Evolutionary conservation across 2,797 vertebrate genomes (phyloP), one percentile per base, ranked within the genome.

Genomic region (Lagodon rhomboides): DNA sequence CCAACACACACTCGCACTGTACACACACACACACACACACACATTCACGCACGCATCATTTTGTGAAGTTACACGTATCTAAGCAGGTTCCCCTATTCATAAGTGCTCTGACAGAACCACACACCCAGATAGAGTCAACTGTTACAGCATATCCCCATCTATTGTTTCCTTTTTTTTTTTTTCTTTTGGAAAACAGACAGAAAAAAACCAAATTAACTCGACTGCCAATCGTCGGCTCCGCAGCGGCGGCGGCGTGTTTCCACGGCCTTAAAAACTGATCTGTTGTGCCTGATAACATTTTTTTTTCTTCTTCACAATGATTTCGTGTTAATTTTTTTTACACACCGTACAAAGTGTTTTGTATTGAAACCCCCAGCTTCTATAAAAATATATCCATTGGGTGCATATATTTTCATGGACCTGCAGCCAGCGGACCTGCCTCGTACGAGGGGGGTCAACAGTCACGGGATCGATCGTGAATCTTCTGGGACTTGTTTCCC

Each of bases 21-120:
- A 91, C 79, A 85, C 88, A 90, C 76, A 79, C 90, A 85, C 89
- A 90, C 76, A 79, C 90, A 82, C 80, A 77, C 89, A 83, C 77
- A 27, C 89, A 81, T 84, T 83, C 85, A 91, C 55, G 77, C 85
- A 91, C 81, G 47, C 87, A 59, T 84, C 77, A 88, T 91, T 92
- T 93, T 91, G 89, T 93, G 90, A 94, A 93, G 87, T 91, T 93
- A 94, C 88, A 94, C 91, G 86, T 91, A 91, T 93, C 92, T 89
- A 93, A 94, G 91, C 91, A 91, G 93, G 91, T 91, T 94, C 85
- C 91, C 92, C 87, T 91, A 89, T 91, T 91, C 80, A 86, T 95
- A 96, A 95, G 95, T 95, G 95, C 95, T 96, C 93, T 93, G 92
- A 95, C 92, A 93, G 90, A 93, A 94, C 91, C 92, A 92, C 88